Evolutionary conservation across 2,797 vertebrate species (phyloP).

Genomic region (Sebastes itinus): DNA sequence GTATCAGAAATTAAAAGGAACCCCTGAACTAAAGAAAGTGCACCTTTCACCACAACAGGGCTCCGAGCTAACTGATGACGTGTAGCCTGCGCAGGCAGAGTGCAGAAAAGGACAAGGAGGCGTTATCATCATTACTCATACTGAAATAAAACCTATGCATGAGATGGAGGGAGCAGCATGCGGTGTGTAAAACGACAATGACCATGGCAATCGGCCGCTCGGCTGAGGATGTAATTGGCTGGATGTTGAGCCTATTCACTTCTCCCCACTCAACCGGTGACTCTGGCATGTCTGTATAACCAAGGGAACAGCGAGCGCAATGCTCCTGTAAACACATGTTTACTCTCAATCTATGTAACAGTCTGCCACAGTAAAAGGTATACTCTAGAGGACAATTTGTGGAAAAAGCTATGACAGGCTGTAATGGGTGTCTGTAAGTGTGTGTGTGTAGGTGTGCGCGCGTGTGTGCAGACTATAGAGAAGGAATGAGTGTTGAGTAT

Average conservation of each 20-base stretch:
- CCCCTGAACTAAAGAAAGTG: not conserved
- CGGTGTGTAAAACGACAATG: slow-evolving; percentile 45
- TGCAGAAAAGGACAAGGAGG: not conserved
- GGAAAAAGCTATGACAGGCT: slow-evolving; percentile 71
- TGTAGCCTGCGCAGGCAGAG: not conserved
- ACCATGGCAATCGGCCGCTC: slow-evolving; percentile 30
- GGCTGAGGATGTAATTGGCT: slow-evolving; percentile 39
- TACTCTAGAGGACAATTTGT: slow-evolving; percentile 75
- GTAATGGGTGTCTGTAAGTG: slow-evolving; percentile 55
- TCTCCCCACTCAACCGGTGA: slow-evolving; percentile 28
- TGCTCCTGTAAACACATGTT: slow-evolving; percentile 72
- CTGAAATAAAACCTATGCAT: slow-evolving; percentile 15
- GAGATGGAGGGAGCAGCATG: slow-evolving; percentile 39
- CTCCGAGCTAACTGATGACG: not conserved
- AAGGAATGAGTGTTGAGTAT: slow-evolving; percentile 65
- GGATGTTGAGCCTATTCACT: slow-evolving; percentile 38
- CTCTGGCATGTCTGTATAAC: slow-evolving; percentile 43
- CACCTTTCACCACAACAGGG: not conserved
- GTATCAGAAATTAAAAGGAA: not conserved
- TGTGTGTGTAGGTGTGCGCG: slow-evolving; percentile 22
- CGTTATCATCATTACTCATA: not conserved
- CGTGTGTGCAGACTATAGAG: slow-evolving; percentile 51
- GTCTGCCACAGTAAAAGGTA: slow-evolving; percentile 72
- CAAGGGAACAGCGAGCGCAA: slow-evolving; percentile 47
- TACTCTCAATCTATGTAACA: slow-evolving; percentile 75